Percentiles rank a stretch among this genome's conserved stretches.
These are phyloP conservation scores for Columbina picui DNA, from an alignment of 2,113 vertebrate species.

Conservation along the genomic window DNA sequence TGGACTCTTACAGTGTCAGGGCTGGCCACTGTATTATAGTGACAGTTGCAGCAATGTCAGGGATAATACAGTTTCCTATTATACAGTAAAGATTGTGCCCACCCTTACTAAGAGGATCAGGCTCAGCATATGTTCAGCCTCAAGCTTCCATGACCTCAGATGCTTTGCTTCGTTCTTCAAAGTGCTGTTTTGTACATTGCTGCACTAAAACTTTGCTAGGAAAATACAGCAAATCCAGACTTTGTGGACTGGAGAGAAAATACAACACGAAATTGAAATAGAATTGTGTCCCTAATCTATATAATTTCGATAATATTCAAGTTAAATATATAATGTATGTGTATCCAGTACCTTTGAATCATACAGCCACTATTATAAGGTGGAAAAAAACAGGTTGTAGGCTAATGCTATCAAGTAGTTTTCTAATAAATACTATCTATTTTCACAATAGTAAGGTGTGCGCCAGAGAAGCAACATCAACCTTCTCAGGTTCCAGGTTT, in stretches of 20 bases:
- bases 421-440: neutral
- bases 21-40: neutral
- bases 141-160: neutral
- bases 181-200: neutral
- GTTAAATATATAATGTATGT: neutral
- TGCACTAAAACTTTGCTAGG: neutral
- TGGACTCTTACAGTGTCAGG: neutral
- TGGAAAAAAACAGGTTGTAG: neutral
- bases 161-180: neutral
- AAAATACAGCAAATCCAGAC: neutral
- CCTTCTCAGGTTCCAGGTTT: neutral
- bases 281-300: neutral
- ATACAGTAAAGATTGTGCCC: neutral
- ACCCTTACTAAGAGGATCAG: conserved; percentile 8
- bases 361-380: neutral
- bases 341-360: neutral
- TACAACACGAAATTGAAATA: neutral
- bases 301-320: neutral
- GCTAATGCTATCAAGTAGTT: neutral
- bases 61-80: neutral
- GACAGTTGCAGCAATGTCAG: neutral
- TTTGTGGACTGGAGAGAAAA: neutral
- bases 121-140: neutral
- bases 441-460: neutral
- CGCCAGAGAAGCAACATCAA: neutral